Evolutionary conservation across 2,888 invertebrate species (phyloP).

Genomic region (Zygaena filipendulae): DNA sequence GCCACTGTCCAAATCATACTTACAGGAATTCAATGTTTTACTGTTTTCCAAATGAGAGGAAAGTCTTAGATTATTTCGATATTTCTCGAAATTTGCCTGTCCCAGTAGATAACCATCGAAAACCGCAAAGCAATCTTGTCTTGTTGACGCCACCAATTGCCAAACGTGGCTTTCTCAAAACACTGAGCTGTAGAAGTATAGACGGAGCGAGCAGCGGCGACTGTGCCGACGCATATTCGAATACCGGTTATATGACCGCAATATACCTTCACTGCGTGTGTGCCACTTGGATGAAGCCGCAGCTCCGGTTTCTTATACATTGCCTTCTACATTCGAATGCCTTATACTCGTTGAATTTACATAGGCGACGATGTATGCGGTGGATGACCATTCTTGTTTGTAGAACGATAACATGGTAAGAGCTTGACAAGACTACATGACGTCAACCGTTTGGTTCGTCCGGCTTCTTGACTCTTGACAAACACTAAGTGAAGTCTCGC

Average conservation of each 20-base stretch:
- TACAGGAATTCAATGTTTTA: too few species aligned
- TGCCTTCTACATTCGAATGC: too few species aligned
- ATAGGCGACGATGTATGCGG: too few species aligned
- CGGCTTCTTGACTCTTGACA: conserved; percentile 60
- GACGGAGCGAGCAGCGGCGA: conserved; percentile 50
- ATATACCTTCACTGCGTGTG: conserved; percentile 44
- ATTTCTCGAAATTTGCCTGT: too few species aligned
- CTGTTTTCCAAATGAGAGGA: too few species aligned
- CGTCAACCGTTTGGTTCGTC: conserved; percentile 65
- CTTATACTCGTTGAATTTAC: too few species aligned
- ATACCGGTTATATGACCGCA: conserved; percentile 69
- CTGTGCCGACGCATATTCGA: conserved; percentile 44
- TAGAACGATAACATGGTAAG: too few species aligned
- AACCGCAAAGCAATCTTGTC: conserved; percentile 49
- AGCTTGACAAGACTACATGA: conserved; percentile 56
- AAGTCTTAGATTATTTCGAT: too few species aligned
- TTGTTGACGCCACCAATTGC: conserved; percentile 51
- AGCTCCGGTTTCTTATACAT: background rate
- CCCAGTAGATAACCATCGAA: conserved; percentile 38
- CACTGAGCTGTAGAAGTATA: conserved; percentile 35
- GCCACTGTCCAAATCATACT: too few species aligned
- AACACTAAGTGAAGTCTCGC: conserved; percentile 48
- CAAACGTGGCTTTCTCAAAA: conserved; percentile 64
- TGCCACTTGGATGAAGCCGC: too few species aligned
- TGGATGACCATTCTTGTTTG: too few species aligned